These are phyloP conservation scores for Microtus oregoni DNA, from an alignment of 2,113 vertebrate species.

Conservation along the genomic window DNA sequence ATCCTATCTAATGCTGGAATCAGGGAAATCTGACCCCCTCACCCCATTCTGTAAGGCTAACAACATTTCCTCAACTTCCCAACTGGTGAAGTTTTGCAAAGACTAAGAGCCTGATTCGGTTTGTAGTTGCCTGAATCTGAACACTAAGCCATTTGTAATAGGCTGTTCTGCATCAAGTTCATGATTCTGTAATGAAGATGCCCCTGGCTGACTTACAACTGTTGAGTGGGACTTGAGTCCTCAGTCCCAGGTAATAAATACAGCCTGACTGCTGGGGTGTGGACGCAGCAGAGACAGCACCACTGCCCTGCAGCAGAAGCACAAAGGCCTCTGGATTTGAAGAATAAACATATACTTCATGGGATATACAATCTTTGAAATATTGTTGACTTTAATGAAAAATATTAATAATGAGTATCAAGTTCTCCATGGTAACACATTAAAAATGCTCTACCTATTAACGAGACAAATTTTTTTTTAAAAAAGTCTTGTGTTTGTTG, in stretches of 20 bases:
- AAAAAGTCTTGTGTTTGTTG: neutral
- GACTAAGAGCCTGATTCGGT: neutral
- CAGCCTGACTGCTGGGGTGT: neutral
- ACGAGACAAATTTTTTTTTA: neutral
- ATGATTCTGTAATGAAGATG: neutral
- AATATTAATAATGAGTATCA: neutral
- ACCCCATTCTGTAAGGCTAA: neutral
- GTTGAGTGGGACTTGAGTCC: neutral
- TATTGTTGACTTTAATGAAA: neutral
- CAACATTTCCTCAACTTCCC: neutral
- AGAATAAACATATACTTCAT: neutral
- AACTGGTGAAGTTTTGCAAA: neutral
- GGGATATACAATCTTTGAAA: neutral
- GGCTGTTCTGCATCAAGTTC: neutral
- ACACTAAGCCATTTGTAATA: neutral
- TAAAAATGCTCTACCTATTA: neutral
- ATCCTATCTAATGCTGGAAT: neutral
- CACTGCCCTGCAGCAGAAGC: neutral
- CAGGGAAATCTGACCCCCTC: neutral
- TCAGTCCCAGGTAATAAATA: neutral
- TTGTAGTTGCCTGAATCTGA: neutral
- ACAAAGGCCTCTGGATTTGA: neutral
- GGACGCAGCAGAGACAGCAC: rapidly evolving
- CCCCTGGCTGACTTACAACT: neutral
- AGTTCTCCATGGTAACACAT: neutral